A percentile compares a stretch with the other conserved stretches of the same genome.
Evolutionary conservation across 2,888 invertebrate species (phyloP).

Genomic region (Microdon myrmicae): DNA sequence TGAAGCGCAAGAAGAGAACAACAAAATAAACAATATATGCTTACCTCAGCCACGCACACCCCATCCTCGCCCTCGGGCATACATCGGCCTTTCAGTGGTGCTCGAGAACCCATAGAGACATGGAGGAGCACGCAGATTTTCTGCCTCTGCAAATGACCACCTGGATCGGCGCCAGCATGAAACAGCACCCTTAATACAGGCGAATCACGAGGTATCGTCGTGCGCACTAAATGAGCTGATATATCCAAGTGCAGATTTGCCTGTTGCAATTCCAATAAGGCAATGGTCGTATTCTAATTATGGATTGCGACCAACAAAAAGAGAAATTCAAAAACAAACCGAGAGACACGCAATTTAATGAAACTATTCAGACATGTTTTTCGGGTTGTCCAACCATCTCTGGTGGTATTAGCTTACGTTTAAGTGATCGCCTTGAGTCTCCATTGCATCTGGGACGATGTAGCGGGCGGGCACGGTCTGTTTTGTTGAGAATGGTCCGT

Average conservation of each 20-base stretch:
- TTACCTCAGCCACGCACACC: constrained; percentile 85
- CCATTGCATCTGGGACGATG: constrained; percentile 85
- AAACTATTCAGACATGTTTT: constrained; percentile 23
- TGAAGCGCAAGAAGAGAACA: background rate
- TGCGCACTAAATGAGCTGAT: constrained; percentile 92
- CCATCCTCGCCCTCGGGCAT: constrained; percentile 93
- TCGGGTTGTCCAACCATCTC: constrained; percentile 26
- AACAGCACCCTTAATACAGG: constrained; percentile 93
- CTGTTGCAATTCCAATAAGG: constrained; percentile 73
- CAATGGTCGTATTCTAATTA: constrained; percentile 70
- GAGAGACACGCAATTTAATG: constrained; percentile 27
- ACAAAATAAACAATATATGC: background rate
- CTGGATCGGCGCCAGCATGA: constrained; percentile 88
- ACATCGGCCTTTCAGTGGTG: constrained; percentile 86
- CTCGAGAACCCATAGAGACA: constrained; percentile 72
- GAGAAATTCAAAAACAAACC: constrained; percentile 1
- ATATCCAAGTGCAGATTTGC: constrained; percentile 84
- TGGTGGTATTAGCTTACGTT: constrained; percentile 58
- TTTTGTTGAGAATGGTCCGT: constrained; percentile 94
- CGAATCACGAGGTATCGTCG: constrained; percentile 85
- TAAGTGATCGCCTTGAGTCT: constrained; percentile 68
- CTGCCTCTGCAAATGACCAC: constrained; percentile 81
- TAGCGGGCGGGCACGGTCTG: constrained; percentile 91
- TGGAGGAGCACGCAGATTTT: constrained; percentile 85
- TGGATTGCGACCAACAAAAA: constrained; percentile 16